A percentile compares a stretch with the other conserved stretches of the same genome.
Conservation (phyloP, 2,888 invertebrate genomes). For the Campoplex nolae region DNA sequence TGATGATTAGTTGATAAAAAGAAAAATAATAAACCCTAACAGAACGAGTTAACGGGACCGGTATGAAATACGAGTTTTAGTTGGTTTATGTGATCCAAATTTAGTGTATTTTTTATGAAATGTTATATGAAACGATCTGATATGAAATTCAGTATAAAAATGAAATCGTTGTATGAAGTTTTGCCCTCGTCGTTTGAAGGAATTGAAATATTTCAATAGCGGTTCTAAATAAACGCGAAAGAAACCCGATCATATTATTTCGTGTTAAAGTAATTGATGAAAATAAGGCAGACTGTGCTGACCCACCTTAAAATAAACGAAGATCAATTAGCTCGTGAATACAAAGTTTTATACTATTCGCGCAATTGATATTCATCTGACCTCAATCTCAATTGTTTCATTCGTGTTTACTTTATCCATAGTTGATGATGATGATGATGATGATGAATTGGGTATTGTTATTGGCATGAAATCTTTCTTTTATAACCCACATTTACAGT, state of each 20-base stretch:
- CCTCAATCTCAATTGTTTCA: neutral
- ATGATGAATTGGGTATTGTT: neutral
- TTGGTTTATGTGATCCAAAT: neutral
- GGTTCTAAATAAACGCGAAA: too few species aligned
- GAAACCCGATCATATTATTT: neutral
- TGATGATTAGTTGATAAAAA: neutral
- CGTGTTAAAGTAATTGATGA: neutral
- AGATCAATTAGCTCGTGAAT: neutral
- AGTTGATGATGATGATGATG: too few species aligned
- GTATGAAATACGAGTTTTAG: neutral
- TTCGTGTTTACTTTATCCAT: neutral
- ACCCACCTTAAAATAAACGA: neutral
- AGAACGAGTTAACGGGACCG: neutral
- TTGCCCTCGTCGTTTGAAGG: too few species aligned
- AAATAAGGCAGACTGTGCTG: neutral
- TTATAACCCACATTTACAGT: neutral
- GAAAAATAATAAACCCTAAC: neutral
- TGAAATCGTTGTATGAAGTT: too few species aligned
- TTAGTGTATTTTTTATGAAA: neutral
- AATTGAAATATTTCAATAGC: too few species aligned
- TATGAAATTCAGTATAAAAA: neutral
- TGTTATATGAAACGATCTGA: neutral
- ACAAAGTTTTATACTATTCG: neutral
- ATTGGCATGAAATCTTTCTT: neutral
- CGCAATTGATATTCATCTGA: neutral